Evolutionary conservation across 1,140 invertebrate species (phyloP), one percentile per base, ranked within the genome.

Genomic region (Dolichoris vasculosae): DNA sequence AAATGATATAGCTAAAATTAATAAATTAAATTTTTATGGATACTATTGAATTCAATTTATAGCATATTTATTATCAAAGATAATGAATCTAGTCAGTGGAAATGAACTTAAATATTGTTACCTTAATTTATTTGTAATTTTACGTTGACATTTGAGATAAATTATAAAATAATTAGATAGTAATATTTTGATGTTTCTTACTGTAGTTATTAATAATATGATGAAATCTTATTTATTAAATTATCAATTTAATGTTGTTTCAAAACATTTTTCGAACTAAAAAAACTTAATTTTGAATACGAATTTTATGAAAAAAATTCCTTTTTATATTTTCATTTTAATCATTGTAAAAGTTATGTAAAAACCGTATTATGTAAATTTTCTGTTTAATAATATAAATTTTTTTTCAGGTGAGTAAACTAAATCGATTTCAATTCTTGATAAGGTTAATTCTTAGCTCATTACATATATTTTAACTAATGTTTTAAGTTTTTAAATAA

Each of bases 341-440:
- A 43, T 73, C 4, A 73, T n/a, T 43, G 7, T n/a, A 43, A 73
- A 73, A 73, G 11, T 71, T 32, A 71, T 69, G 64, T n/a, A 35
- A 38, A 69, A 35, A 9, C 15, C 64, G 11, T 2, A 20, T 6
- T 69, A 69, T 69, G 64, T 38, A 69, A 69, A 69, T 69, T 32
- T 26, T 35, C 64, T 8, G 55, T 59, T 15, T 59, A 63, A 38
- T 13, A 64, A 80, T 46, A 80, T 8, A 30, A 30, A 43, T 30
- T 80, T 80, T 64, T 80, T 80, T 67, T 26, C 40, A 59, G 38
- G 78, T 40, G 59, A 32, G 7, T 43, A 43, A 43, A 73, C 15
- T 20, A 43, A 73, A 43, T 73, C 69, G 43, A 43, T 23, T 8
- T 4, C 26, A 43, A 73, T 8, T 43, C 23, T 6, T 20, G 23